Evolutionary conservation across 2,888 invertebrate species (phyloP), one percentile per base, ranked within the genome.

Genomic region (Tetramorium bicarinatum): DNA sequence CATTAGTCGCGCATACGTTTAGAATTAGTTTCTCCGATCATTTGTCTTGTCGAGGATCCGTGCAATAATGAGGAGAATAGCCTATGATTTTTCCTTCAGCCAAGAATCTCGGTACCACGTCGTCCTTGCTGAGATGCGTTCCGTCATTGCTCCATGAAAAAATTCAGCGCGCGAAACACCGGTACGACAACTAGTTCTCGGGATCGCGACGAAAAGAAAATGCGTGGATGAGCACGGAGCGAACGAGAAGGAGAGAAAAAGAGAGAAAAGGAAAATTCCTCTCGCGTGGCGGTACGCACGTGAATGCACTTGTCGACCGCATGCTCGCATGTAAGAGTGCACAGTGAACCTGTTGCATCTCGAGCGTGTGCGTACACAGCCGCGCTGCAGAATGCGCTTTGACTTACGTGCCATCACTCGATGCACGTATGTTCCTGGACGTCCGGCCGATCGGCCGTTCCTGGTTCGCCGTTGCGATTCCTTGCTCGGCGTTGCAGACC

Each of bases 141-240:
- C 69, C n/a, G 71, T 66, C 67, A 69, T 29, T n/a, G 25, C 41
- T 69, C 49, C 82, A 56, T 66, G 82, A 76, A 89, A 90, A 90
- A 87, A 84, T 83, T 71, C 29, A 29, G 11, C 77, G 56, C 79
- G 87, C 64, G 82, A 87, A 87, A 86, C 88, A 87, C 84, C 82
- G 85, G 86, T 86, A 87, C 88, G 89, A 90, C 89, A 89, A 90
- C 90, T 90, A 89, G 87, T 87, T 88, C 88, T 86, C 74, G 52
- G 84, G 87, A 83, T 74, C 83, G 56, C 38, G 80, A 21, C 64
- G 66, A 64, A 76, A 75, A 72, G 54, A 69, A 47, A 67, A 67
- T 8, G 29, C 13, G 47, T 25, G 47, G 56, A 59, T 41, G 77
- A 79, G 41, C 25, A 25, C n/a, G n/a, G 13, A 15, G 66, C 15